A percentile compares a stretch with the other conserved stretches of the same genome.
Conservation (phyloP, 1,140 invertebrate species). For the Drosophila nikananu region DNA sequence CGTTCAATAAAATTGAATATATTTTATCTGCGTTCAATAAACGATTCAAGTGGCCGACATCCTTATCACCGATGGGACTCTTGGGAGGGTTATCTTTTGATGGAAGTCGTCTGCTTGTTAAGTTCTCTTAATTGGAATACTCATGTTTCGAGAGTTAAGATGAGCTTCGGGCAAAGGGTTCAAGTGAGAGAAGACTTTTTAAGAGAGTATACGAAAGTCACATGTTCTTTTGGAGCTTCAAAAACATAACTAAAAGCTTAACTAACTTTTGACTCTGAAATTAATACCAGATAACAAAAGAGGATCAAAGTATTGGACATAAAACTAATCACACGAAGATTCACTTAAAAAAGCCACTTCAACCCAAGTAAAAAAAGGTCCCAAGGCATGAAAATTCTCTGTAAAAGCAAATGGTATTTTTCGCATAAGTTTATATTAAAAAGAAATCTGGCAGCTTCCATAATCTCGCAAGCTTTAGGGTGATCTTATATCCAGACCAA, state of each 20-base stretch:
- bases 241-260: constrained; percentile 5
- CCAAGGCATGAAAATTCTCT: background rate
- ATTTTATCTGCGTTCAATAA: constrained; percentile 50
- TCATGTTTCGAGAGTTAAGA: background rate
- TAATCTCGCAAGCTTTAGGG: constrained; percentile 31
- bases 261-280: background rate
- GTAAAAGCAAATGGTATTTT: constrained; percentile 2
- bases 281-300: background rate
- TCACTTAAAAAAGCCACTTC: background rate
- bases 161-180: background rate
- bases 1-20: constrained; percentile 63
- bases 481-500: constrained; percentile 31
- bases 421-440: background rate
- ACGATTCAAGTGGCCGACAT: constrained; percentile 5
- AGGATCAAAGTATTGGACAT: background rate
- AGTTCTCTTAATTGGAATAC: background rate
- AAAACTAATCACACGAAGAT: background rate
- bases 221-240: background rate
- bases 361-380: background rate
- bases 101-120: background rate
- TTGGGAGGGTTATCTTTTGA: background rate
- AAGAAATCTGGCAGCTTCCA: background rate
- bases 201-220: background rate
- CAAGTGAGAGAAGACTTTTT: background rate
- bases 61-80: constrained; percentile 5